These are phyloP conservation scores for Cyaniris semiargus DNA, from an alignment of 2,888 invertebrate species.

Conservation along the genomic window DNA sequence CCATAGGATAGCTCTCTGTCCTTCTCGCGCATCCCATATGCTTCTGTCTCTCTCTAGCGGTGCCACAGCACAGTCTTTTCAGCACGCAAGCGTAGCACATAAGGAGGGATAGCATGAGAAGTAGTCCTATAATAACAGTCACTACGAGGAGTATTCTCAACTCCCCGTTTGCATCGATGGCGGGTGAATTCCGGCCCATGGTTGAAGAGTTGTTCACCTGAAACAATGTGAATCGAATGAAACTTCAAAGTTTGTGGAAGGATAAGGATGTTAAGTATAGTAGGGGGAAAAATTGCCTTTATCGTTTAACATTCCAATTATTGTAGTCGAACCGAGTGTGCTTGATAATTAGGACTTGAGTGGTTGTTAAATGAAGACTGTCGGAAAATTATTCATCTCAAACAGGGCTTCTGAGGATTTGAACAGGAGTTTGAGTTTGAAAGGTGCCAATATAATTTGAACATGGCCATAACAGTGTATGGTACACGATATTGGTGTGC, in stretches of 20 bases:
- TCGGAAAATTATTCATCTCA: too few relatives aligned
- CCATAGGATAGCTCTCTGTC: slow-evolving; percentile 81
- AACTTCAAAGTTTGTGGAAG: neutral
- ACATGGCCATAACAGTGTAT: too few relatives aligned
- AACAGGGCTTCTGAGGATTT: too few relatives aligned
- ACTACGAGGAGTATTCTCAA: slow-evolving; percentile 80
- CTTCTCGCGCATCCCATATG: slow-evolving; percentile 59
- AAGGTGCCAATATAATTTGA: too few relatives aligned
- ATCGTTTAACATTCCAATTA: too few relatives aligned
- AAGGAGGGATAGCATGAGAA: slow-evolving; percentile 82
- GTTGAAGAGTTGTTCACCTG: slow-evolving; percentile 42
- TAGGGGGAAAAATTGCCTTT: too few relatives aligned
- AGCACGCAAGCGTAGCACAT: slow-evolving; percentile 85
- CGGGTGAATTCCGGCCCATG: slow-evolving; percentile 66
- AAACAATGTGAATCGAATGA: slow-evolving; percentile 34
- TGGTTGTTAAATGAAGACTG: too few relatives aligned
- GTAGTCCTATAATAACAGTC: slow-evolving; percentile 80
- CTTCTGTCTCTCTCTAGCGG: slow-evolving; percentile 71
- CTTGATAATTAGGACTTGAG: too few relatives aligned
- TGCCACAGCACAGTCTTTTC: slow-evolving; percentile 82
- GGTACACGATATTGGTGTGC: too few relatives aligned
- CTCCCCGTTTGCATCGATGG: slow-evolving; percentile 76
- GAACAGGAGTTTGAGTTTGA: too few relatives aligned
- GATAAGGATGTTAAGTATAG: too few relatives aligned
- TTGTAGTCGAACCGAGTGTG: too few relatives aligned